A percentile compares a stretch with the other conserved stretches of the same genome.
Evolutionary conservation across 2,888 invertebrate species (phyloP).

Genomic region (Lepidonotus clava): DNA sequence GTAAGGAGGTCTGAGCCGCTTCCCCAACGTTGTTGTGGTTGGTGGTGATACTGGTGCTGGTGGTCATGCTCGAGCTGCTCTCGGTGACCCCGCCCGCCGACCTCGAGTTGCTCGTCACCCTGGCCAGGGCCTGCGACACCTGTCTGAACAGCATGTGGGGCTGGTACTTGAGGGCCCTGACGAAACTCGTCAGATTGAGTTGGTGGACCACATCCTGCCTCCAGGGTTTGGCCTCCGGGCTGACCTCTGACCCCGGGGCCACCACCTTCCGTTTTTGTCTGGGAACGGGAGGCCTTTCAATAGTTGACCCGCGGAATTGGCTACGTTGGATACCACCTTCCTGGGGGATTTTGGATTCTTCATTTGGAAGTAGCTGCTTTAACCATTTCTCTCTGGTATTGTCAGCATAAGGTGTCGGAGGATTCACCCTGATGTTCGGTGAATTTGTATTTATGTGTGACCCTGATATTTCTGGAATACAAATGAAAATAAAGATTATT

Average conservation of each 20-base stretch:
- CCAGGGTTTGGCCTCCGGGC: neutral
- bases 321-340: neutral
- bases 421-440: no score
- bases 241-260: neutral
- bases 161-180: neutral
- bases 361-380: no score
- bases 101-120: neutral
- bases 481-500: no score
- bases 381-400: no score
- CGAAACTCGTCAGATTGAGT: neutral
- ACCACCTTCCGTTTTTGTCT: no score
- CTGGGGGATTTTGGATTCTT: no score
- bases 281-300: neutral
- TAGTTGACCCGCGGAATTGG: neutral
- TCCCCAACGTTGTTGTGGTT: neutral
- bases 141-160: neutral
- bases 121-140: conserved; percentile 5
- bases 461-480: no score
- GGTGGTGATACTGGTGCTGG: neutral
- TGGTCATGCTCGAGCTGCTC: neutral
- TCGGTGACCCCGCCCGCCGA: neutral
- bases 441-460: no score
- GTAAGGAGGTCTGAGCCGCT: no score
- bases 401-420: no score
- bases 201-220: conserved; percentile 13